Evolutionary conservation across 2,797 vertebrate genomes (phyloP), one percentile per base, ranked within the genome.

Genomic region (Cottoperca gobio): DNA sequence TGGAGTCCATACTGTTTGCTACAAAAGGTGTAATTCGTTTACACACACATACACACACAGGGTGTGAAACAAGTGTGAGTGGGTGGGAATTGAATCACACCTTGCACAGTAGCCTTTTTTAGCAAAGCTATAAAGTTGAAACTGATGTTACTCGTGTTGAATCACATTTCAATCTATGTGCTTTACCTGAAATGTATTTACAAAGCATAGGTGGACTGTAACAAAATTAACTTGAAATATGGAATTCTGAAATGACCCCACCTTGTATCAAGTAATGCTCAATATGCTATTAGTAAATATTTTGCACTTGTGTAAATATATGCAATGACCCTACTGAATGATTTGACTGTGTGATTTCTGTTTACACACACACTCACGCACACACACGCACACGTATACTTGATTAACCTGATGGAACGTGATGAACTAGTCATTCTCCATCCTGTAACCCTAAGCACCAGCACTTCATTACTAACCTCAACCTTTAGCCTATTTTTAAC

Each of bases 151-250:
- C 79, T 78, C 40, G 6, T 59, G 55, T 77, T 75, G 52, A 74
- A 83, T 76, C 65, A 84, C 88, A 91, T 92, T 90, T 92, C 88
- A 90, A 74, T 85, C 43, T 45, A 59, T 74, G 69, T 68, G 63
- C 70, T 83, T 87, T 85, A 65, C 78, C 74, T 69, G 37, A 61
- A 77, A 81, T 78, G 23, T 55, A 72, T 79, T 73, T 76, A 83
- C 35, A 54, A 76, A 77, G 84, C 65, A 52, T 37, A 59, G 40
- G 33, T 64, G 26, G 50, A 68, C 42, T 46, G 62, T 53, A 59
- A 76, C n/a, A 37, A 33, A 40, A 53, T 65, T 5, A 70, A 63
- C 43, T 58, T 68, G 37, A 24, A 60, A 37, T 43, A 49, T 50
- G 4, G 45, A 66, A 59, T 71, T 48, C 21, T 66, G 12, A 73